Percentiles rank a stretch among this genome's conserved stretches.
Evolutionary conservation across 2,113 vertebrate genomes (phyloP).

Genomic region (Maccullochella peelii): DNA sequence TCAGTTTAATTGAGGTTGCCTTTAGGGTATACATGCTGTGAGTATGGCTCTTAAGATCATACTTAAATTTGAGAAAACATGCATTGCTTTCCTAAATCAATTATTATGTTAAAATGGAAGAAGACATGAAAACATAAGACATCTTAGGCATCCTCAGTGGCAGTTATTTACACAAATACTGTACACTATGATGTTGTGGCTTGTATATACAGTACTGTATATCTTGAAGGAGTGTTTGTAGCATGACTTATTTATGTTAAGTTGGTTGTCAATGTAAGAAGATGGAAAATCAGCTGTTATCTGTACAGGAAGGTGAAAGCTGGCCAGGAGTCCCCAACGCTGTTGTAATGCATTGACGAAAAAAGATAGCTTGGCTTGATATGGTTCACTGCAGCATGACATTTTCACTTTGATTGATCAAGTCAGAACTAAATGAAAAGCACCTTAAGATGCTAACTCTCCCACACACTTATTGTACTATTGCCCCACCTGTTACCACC

Average conservation of each 20-base stretch:
- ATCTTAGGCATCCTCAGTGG: too few relatives aligned
- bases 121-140: background rate
- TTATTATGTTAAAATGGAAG: background rate
- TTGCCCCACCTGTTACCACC: background rate
- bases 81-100: background rate
- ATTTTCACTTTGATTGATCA: conserved; percentile 11
- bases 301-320: background rate
- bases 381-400: conserved; percentile 2
- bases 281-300: background rate
- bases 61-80: background rate
- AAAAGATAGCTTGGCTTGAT: conserved; percentile 52
- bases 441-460: background rate
- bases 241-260: background rate
- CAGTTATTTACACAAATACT: background rate
- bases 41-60: background rate
- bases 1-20: background rate
- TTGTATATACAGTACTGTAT: background rate
- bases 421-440: background rate
- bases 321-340: background rate
- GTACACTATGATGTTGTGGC: background rate
- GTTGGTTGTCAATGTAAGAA: background rate
- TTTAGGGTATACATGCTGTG: background rate
- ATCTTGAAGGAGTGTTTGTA: background rate
- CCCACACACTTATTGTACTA: background rate
- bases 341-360: background rate